Conservation (phyloP, 1,140 invertebrate species). For the Hyposmocoma kahamanoa region DNA sequence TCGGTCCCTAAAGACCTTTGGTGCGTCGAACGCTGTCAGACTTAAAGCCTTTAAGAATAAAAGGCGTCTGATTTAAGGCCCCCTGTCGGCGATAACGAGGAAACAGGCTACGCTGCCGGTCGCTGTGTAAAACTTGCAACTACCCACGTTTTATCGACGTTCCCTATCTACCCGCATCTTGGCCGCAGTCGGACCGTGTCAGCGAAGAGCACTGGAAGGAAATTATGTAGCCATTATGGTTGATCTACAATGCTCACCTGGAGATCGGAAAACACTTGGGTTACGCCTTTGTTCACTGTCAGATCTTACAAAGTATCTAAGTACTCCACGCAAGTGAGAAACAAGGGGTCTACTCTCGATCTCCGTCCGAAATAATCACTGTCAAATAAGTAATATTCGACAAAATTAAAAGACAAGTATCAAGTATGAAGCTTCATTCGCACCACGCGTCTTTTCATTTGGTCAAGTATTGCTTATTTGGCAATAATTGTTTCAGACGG, state of each 20-base stretch:
- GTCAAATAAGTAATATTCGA: too few species aligned
- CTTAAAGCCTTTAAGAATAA: conserved; percentile 43
- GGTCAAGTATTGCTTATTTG: too few species aligned
- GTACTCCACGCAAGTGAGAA: too few species aligned
- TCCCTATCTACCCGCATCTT: conserved; percentile 49
- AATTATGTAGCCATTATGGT: conserved; percentile 50
- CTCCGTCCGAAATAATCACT: too few species aligned
- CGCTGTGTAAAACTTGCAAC: conserved; percentile 50
- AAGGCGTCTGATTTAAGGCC: conserved; percentile 49
- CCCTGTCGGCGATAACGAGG: conserved; percentile 47
- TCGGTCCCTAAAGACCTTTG: conserved; percentile 15
- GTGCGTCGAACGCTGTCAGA: conserved; percentile 22
- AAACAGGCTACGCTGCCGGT: conserved; percentile 40
- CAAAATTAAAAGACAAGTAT: too few species aligned
- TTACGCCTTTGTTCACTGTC: background rate
- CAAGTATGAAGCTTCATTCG: too few species aligned
- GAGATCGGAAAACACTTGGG: background rate
- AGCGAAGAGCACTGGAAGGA: conserved; percentile 36
- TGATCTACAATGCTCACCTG: conserved; percentile 29
- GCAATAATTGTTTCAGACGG: too few species aligned
- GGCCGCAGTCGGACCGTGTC: conserved; percentile 38
- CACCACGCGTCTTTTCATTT: too few species aligned
- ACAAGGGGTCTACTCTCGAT: too few species aligned
- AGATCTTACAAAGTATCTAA: too few species aligned
- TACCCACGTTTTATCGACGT: conserved; percentile 49